Base-by-base conservation (phyloP, 2,888 invertebrate species). In the Auanema freiburgensis region DNA sequence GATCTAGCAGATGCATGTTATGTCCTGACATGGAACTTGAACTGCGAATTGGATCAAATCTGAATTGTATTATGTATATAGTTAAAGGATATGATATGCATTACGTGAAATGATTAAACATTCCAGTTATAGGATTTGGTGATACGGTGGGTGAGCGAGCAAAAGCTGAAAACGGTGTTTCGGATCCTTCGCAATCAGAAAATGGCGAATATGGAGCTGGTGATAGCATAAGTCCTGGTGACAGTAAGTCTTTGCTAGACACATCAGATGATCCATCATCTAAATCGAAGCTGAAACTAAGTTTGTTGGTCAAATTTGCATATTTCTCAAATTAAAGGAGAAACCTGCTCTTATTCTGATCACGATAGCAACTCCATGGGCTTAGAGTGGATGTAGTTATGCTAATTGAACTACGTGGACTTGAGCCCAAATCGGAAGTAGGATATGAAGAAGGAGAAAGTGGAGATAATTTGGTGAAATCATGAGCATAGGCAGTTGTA, bases 201-300 rank as follows among this genome's bases (percentile, higher is more conserved):
- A 80, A 81, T 12, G 81, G 82, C 11, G 78, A 78, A 63, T 73
- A 81, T 5, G 82, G 82, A 14, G 81, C 80, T 0, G 81, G 82
- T 4, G 78, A 77, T 16, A 83, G 62, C 59, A 78, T 59, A 55
- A 79, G 66, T 16, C 76, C 71, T 4, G 79, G 79, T 23, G 78
- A 72, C 43, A 79, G 62, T 18, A 80, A 63, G 40, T 72, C 75
- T 44, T 71, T 58, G 43, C 63, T 52, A 59, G 72, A 59, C 33
- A 63, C 49, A 50, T 78, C 76, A 24, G 69, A 71, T 44, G 72
- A 74, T n/a, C 58, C 72, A 54, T 78, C 78, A 59, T 70, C 68
- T 50, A 63, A 59, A 23, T 65, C 65, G 56, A 65, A 65, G 61
- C 66, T 68, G 68, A 52, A 66, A 63, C 14, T 21, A 63, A 60